phyloP scores from a whole-genome alignment of 2,113 vertebrate genomes.

The Nycticorax nycticorax region DNA sequence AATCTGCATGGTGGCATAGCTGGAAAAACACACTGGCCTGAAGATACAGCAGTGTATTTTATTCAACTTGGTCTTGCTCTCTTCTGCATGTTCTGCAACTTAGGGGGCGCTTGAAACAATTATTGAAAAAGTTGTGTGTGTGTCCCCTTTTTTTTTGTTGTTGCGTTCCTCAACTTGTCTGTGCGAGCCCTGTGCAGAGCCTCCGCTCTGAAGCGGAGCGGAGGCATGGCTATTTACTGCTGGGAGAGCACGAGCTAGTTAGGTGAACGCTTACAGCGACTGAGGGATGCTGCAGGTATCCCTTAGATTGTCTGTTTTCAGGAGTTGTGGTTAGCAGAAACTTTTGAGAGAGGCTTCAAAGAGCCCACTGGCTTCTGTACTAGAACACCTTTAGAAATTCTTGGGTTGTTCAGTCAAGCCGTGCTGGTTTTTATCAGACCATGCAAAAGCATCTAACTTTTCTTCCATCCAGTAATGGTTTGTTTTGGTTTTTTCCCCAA shows the following conservation, averaged over 20 bases:
- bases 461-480: neutral
- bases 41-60: neutral
- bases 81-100: neutral
- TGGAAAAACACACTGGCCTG: neutral
- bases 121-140: too few species aligned
- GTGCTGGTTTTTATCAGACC: neutral
- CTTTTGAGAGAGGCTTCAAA: neutral
- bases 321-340: neutral
- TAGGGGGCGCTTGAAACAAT: neutral
- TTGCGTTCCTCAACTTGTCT: fast-evolving
- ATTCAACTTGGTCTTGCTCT: neutral
- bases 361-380: neutral
- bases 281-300: neutral
- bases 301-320: neutral
- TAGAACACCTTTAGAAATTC: neutral
- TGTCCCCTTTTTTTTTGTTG: too few species aligned
- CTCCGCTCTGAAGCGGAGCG: neutral
- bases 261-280: fast-evolving
- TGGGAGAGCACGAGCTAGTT: neutral
- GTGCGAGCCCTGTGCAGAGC: too few species aligned
- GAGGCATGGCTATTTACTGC: neutral
- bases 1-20: neutral
- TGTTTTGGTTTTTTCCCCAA: fast-evolving
- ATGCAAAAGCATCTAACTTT: neutral
- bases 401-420: neutral